Conservation (phyloP, 2,888 invertebrate species). For the Polia nebulosa region DNA sequence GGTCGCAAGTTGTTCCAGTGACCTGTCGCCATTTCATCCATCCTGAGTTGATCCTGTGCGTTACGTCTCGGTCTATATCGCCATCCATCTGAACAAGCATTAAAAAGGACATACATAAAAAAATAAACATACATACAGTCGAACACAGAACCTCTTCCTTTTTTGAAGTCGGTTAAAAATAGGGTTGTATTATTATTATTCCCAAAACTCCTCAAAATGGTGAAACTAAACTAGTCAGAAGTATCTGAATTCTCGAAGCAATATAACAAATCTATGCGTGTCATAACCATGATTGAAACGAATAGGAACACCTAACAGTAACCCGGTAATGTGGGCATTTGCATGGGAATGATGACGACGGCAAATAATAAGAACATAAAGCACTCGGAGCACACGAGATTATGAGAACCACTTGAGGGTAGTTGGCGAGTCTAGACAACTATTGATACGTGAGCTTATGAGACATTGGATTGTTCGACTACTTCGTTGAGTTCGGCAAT, state of each 20-base stretch:
- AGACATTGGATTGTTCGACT: background rate
- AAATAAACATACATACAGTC: too few species aligned
- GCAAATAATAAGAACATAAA: slow-evolving; percentile 42
- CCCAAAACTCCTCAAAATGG: background rate
- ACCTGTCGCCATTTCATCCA: too few species aligned
- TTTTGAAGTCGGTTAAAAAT: too few species aligned
- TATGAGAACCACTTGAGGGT: background rate
- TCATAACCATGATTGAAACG: slow-evolving; percentile 38
- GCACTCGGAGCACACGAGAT: slow-evolving; percentile 8
- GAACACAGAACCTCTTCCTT: too few species aligned
- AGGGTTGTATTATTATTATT: too few species aligned
- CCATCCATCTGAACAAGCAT: too few species aligned
- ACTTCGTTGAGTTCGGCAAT: background rate
- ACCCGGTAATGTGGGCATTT: slow-evolving; percentile 57
- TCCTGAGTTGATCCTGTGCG: too few species aligned
- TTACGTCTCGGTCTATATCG: too few species aligned
- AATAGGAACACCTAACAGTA: slow-evolving; percentile 40
- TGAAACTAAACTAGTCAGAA: slow-evolving; percentile 32
- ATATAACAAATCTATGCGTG: slow-evolving; percentile 40
- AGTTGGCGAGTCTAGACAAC: slow-evolving; percentile 17
- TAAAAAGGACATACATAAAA: too few species aligned
- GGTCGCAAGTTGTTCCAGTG: too few species aligned
- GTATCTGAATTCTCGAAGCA: slow-evolving; percentile 33
- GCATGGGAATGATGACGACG: slow-evolving; percentile 40
- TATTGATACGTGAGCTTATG: background rate